phyloP scores from a whole-genome alignment of 2,888 invertebrate species.

The Tipula lateralis region DNA sequence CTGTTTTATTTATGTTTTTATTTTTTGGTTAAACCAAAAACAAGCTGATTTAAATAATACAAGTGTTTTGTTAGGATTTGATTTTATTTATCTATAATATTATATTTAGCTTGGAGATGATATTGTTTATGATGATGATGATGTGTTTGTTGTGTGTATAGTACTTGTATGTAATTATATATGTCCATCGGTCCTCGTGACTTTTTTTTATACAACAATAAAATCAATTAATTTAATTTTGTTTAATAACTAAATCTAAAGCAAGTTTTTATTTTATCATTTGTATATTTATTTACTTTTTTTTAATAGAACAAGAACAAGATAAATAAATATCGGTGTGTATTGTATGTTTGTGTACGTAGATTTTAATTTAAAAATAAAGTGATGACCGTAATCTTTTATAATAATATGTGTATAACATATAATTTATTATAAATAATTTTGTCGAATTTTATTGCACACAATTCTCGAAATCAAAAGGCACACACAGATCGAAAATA shows the following conservation, averaged over 20 bases:
- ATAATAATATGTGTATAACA: no score
- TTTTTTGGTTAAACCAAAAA: neutral
- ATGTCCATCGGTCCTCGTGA: neutral
- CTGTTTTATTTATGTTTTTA: neutral
- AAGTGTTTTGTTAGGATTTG: neutral
- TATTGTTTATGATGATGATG: neutral
- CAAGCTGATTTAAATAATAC: neutral
- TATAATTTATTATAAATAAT: neutral
- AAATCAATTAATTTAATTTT: neutral
- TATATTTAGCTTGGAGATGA: neutral
- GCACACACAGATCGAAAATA: constrained; percentile 14
- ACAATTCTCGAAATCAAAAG: neutral
- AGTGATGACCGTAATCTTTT: neutral
- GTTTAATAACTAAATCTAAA: neutral
- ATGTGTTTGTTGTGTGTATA: neutral
- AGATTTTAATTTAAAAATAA: neutral
- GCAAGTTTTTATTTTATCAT: neutral
- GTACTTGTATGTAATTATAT: no score
- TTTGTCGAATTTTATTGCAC: neutral
- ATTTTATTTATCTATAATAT: neutral
- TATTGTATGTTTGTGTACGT: neutral
- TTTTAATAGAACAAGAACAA: neutral
- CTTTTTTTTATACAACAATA: neutral
- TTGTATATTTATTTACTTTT: neutral
- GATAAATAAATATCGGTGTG: neutral